Percentiles rank a stretch among this genome's conserved stretches.
These are phyloP conservation scores for Bombus impatiens DNA, from an alignment of 1,140 invertebrate species.

Conservation along the genomic window DNA sequence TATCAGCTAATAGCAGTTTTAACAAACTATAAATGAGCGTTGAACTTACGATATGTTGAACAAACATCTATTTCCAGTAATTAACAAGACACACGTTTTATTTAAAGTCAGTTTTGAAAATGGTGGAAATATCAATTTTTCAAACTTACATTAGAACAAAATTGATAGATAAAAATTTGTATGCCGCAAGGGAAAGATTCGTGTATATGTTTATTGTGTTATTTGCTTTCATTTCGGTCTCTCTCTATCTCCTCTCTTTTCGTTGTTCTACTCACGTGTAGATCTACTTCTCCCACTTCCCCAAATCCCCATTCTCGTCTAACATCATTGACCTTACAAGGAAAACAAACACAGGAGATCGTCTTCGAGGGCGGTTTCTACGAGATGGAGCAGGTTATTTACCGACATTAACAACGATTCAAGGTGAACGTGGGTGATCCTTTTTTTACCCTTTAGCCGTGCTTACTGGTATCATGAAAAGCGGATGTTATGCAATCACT, in stretches of 20 bases:
- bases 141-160: too few species aligned
- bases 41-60: background rate
- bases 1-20: background rate
- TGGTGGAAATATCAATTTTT: background rate
- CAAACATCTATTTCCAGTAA: background rate
- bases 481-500: constrained; percentile 17
- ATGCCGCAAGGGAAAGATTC: background rate
- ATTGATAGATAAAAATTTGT: too few species aligned
- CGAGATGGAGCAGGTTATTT: background rate
- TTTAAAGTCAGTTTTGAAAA: background rate
- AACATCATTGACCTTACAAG: constrained; percentile 56
- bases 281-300: background rate
- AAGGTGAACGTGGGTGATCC: constrained; percentile 20
- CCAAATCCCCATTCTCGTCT: constrained; percentile 18
- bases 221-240: background rate
- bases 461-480: background rate
- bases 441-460: background rate
- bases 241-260: background rate
- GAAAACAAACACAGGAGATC: constrained; percentile 50
- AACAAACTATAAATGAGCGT: background rate
- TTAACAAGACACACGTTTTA: background rate
- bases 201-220: background rate
- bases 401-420: background rate
- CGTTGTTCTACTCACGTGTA: background rate
- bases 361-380: constrained; percentile 7